phyloP scores from a whole-genome alignment of 2,888 invertebrate species.

The Hirtodrosophila duncani region DNA sequence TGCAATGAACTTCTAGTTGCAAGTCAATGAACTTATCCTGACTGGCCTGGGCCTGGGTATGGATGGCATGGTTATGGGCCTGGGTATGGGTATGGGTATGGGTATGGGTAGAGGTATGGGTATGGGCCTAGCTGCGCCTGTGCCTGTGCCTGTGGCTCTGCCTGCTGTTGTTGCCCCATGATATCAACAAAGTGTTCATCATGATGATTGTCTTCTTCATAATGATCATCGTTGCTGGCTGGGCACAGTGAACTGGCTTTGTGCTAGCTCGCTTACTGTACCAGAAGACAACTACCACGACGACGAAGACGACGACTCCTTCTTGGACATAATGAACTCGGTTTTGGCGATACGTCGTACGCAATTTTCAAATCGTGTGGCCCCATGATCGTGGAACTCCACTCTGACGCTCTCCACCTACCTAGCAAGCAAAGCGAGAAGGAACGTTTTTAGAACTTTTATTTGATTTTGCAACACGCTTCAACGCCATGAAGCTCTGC shows the following conservation, averaged over 20 bases:
- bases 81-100: background rate
- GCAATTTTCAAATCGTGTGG: slow-evolving; percentile 69
- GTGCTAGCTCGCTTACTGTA: slow-evolving; percentile 33
- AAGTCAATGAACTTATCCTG: slow-evolving; percentile 73
- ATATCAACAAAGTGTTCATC: slow-evolving; percentile 66
- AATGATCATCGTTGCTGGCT: slow-evolving; percentile 30
- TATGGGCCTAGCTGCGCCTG: too few relatives aligned
- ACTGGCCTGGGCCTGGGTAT: slow-evolving; percentile 21
- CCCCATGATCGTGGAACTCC: slow-evolving; percentile 29
- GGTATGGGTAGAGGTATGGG: background rate
- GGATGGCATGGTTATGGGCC: too few relatives aligned
- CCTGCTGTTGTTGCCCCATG: slow-evolving; percentile 36
- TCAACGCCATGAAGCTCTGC: slow-evolving; percentile 22
- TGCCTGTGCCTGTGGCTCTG: slow-evolving; percentile 10
- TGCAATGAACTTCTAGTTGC: slow-evolving; percentile 71
- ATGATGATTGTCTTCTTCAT: slow-evolving; percentile 41
- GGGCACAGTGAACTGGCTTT: slow-evolving; percentile 57
- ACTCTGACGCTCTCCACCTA: background rate
- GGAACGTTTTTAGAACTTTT: slow-evolving; percentile 52
- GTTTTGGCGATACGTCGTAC: slow-evolving; percentile 54
- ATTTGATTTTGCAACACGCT: slow-evolving; percentile 64
- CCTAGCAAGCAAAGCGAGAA: slow-evolving; percentile 21
- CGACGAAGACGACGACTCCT: slow-evolving; percentile 34
- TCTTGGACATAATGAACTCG: slow-evolving; percentile 67
- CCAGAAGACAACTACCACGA: slow-evolving; percentile 14